Evolutionary conservation across 2,888 invertebrate species (phyloP).

Genomic region (Rhagophthalmus giganteus): DNA sequence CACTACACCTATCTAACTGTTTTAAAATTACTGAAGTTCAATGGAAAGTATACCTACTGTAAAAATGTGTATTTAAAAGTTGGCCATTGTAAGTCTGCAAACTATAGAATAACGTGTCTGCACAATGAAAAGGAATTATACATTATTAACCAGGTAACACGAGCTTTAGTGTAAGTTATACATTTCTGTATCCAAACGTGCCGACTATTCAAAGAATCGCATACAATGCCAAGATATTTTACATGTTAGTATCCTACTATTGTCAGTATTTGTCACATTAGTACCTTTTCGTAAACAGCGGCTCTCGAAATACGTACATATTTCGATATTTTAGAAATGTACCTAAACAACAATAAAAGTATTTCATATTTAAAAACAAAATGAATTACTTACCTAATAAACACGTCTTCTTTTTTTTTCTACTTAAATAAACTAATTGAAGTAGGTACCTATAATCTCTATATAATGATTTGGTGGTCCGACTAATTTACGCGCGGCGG

Average conservation of each 20-base stretch:
- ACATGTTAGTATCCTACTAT: constrained; percentile 32
- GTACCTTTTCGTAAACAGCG: constrained; percentile 15
- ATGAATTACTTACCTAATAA: no score
- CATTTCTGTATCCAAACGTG: constrained; percentile 40
- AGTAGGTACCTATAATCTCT: constrained; percentile 49
- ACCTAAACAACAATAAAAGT: no score
- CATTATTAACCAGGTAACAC: constrained; percentile 52
- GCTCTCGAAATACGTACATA: no score
- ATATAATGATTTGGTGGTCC: constrained; percentile 44
- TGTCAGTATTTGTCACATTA: constrained; percentile 27
- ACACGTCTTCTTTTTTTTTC: no score
- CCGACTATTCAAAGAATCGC: constrained; percentile 41
- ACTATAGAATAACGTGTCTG: not conserved
- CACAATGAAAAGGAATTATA: constrained; percentile 45
- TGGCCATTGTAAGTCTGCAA: no score
- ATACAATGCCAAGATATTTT: constrained; percentile 31
- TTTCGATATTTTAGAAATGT: no score
- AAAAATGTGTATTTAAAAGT: no score
- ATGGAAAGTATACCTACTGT: no score
- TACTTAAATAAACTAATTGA: constrained; percentile 44
- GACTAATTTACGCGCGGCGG: constrained; percentile 47
- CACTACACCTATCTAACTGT: no score
- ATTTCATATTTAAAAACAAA: no score
- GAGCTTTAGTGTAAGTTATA: constrained; percentile 53
- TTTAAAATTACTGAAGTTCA: no score